These are phyloP conservation scores for Brachyhypopomus gauderio DNA, from an alignment of 2,113 vertebrate species.

Conservation along the genomic window DNA sequence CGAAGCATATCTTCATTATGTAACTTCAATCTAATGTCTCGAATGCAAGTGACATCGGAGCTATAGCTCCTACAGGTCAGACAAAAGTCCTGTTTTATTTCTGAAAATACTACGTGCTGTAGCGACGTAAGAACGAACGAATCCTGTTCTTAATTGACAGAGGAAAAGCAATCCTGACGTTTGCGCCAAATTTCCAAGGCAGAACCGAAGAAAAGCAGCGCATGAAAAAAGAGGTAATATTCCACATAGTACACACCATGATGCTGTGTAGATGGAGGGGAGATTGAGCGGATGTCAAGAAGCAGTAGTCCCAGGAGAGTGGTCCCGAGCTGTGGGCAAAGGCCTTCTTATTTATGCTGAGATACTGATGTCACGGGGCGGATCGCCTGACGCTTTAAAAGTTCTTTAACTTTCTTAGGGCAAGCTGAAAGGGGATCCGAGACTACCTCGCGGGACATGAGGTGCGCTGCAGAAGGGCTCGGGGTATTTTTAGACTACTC, in stretches of 20 bases:
- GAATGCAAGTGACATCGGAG: background rate
- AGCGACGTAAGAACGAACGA: background rate
- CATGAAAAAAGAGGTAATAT: conserved; percentile 19
- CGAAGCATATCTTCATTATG: too few species aligned
- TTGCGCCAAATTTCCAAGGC: conserved; percentile 30
- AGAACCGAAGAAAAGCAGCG: background rate
- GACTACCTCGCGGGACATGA: conserved; percentile 59
- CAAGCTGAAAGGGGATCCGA: conserved; percentile 82
- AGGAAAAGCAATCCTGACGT: conserved; percentile 7
- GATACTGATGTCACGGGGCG: conserved; percentile 78
- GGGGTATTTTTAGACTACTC: conserved; percentile 85
- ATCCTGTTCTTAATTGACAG: background rate
- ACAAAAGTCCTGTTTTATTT: background rate
- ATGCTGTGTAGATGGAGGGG: conserved; percentile 75
- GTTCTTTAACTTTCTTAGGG: conserved; percentile 98
- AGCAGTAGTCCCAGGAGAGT: conserved; percentile 81
- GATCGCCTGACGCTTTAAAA: conserved; percentile 81
- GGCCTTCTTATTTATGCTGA: conserved; percentile 86
- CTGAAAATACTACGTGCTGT: background rate
- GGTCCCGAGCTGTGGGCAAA: conserved; percentile 76
- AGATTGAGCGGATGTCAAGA: conserved; percentile 72
- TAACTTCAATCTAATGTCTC: too few species aligned
- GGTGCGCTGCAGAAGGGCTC: conserved; percentile 61
- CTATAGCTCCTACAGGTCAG: background rate
- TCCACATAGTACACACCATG: conserved; percentile 88